Evolutionary conservation across 2,797 vertebrate genomes (phyloP).

Genomic region (Enteromius thamalakanensis): DNA sequence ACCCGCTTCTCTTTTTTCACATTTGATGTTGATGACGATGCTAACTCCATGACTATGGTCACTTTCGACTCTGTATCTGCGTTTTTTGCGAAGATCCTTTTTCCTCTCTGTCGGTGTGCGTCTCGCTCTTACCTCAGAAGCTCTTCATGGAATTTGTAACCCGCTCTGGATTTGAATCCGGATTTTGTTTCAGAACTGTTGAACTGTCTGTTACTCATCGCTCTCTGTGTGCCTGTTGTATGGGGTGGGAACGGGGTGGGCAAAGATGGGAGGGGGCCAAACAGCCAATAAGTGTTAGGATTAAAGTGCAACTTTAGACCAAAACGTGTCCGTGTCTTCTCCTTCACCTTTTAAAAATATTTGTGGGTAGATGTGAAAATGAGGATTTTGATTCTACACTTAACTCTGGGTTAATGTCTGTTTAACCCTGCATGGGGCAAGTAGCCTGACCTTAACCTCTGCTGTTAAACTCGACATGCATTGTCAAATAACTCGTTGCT

Average conservation of each 20-base stretch:
- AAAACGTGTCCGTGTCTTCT: slow-evolving; percentile 60
- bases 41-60: slow-evolving; percentile 42
- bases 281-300: slow-evolving; percentile 83
- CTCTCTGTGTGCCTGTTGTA: slow-evolving; percentile 84
- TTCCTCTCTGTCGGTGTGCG: slow-evolving; percentile 53
- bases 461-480: background rate
- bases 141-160: slow-evolving; percentile 66
- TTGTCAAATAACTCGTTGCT: background rate
- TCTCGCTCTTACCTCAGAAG: slow-evolving; percentile 57
- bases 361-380: background rate
- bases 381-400: background rate
- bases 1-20: slow-evolving; percentile 24
- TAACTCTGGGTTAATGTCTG: background rate
- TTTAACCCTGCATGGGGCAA: background rate
- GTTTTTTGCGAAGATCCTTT: slow-evolving; percentile 50
- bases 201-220: slow-evolving; percentile 77
- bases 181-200: slow-evolving; percentile 61
- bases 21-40: slow-evolving; percentile 47
- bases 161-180: slow-evolving; percentile 65
- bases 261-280: slow-evolving; percentile 63
- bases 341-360: background rate
- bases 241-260: slow-evolving; percentile 66
- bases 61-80: slow-evolving; percentile 55
- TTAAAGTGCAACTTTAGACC: slow-evolving; percentile 85
- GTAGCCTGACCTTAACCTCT: background rate